Base-by-base conservation (phyloP, 2,888 invertebrate species). In the Lysandra bellargus region DNA sequence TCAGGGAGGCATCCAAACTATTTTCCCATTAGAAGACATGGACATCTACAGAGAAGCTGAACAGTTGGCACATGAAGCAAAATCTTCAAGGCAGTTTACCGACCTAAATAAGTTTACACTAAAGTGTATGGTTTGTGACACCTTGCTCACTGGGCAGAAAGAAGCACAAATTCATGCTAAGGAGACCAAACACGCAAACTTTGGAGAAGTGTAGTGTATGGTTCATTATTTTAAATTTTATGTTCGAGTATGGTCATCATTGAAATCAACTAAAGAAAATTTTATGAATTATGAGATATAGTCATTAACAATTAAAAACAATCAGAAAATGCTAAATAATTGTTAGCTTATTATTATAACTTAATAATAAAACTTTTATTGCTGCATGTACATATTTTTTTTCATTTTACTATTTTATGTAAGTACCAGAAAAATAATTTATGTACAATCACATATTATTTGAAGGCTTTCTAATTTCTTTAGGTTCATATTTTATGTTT, bases 131-230 rank as follows among this genome's bases (percentile, higher is more conserved):
- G 95, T 96, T n/a, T 99, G 99, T 87, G 95, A 97, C 84, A 93
- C 96, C 53, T 92, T 96, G 84, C 91, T 99, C 1, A 96, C 95
- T 1, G 99, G 99, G 0, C 97, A 98, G 87, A 92, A 92, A 0
- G 97, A 98, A 87, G 98, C 98, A 0, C 97, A 97, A 85, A 95
- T 96, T 82, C 99, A 99, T 89, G 98, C 98, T 37, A 96, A 97
- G 88, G 95, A 96, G 80, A 98, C 98, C 0, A 97, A 97, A 49
- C 99, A 99, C 86, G 95, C 95, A 80, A 96, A 95, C 86, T 98
- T 98, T 87, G 97, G 97, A 23, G 98, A 98, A 92, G 96, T 97
- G 84, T 96, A 96, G 95, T 90, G 83, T 14, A 23, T 49, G 69
- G n/a, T 44, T 60, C 49, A 57, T 78, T 75, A 61, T 30, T 33